These are phyloP conservation scores for Hemicentrotus pulcherrimus DNA, from an alignment of 35 echinoderm and acorn worm genomes.

Conservation along the genomic window DNA sequence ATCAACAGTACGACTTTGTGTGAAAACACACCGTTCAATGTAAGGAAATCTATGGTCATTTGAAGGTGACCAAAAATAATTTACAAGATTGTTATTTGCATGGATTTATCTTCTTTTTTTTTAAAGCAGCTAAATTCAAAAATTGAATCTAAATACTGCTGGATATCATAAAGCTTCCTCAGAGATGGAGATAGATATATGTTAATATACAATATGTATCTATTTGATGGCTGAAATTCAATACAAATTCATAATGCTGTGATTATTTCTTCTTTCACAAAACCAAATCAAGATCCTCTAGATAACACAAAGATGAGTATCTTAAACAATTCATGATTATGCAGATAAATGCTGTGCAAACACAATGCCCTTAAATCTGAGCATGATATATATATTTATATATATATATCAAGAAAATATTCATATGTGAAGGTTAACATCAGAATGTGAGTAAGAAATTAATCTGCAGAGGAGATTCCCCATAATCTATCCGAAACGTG, in stretches of 20 bases:
- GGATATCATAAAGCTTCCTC: neutral
- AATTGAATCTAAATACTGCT: neutral
- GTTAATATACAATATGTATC: no score
- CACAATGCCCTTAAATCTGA: no score
- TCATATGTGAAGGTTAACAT: neutral
- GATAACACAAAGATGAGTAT: neutral
- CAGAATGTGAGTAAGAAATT: neutral
- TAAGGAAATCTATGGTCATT: neutral
- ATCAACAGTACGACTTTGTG: neutral
- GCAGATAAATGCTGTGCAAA: no score
- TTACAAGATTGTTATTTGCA: neutral
- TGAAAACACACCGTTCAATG: neutral
- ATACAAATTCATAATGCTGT: no score
- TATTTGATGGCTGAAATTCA: no score
- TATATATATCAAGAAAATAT: neutral
- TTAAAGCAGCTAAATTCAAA: neutral
- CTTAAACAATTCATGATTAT: no score
- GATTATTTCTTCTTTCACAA: no score
- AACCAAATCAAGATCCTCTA: neutral
- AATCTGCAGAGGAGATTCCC: neutral
- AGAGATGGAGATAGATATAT: neutral
- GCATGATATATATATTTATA: no score
- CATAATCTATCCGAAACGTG: no score
- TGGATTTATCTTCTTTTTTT: neutral
- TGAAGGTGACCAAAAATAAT: neutral